A percentile compares a stretch with the other conserved stretches of the same genome.
Evolutionary conservation across 2,888 invertebrate species (phyloP).

Genomic region (Nephrocerus scutellatus): DNA sequence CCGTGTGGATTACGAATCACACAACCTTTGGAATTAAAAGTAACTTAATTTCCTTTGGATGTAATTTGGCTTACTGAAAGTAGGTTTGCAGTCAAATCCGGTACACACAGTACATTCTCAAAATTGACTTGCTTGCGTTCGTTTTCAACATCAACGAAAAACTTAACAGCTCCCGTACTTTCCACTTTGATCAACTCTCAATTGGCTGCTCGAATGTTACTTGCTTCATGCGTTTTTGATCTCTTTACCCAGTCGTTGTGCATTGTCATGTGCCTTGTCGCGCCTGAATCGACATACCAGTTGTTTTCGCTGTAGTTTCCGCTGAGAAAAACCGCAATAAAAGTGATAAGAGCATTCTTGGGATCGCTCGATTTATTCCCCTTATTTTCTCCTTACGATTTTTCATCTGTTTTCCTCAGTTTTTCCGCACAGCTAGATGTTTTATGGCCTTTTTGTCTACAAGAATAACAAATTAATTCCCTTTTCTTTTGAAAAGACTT

Average conservation of each 20-base stretch:
- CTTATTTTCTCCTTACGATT: not conserved
- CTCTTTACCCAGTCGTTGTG: constrained; percentile 15
- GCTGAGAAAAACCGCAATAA: constrained; percentile 6
- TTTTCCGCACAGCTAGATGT: constrained; percentile 3
- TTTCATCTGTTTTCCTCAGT: not conserved
- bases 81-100: constrained; percentile 19
- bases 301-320: constrained; percentile 5
- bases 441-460: constrained; percentile 1
- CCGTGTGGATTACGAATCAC: constrained; percentile 2
- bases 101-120: constrained; percentile 20
- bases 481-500: not conserved
- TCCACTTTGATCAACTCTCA: constrained; percentile 9
- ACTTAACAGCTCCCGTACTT: constrained; percentile 11
- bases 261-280: constrained; percentile 23
- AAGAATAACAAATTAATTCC: not conserved
- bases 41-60: constrained; percentile 3
- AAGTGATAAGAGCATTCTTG: no score
- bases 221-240: constrained; percentile 9
- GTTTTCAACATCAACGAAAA: constrained; percentile 7
- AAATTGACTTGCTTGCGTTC: constrained; percentile 9
- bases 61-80: constrained; percentile 20
- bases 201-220: constrained; percentile 15
- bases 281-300: constrained; percentile 21
- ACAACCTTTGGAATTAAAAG: not conserved
- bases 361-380: no score